Conservation (phyloP, 2,113 vertebrate genomes). For the Boleophthalmus pectinirostris region DNA sequence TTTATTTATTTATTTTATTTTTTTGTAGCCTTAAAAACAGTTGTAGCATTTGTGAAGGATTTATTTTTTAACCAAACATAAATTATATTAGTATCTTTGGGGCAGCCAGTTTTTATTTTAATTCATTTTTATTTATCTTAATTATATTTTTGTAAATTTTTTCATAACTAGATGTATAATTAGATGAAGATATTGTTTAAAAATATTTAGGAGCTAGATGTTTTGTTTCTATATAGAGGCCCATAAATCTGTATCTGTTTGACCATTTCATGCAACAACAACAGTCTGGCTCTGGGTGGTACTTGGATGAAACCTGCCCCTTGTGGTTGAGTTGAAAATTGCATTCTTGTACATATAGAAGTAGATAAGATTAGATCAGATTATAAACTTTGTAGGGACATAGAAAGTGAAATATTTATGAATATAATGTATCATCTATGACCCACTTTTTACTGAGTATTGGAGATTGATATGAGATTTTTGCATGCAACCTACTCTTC, state of each 20-base stretch:
- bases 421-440: conserved; percentile 34
- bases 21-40: not conserved
- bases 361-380: conserved; percentile 8
- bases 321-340: conserved; percentile 9
- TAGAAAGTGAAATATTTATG: conserved; percentile 38
- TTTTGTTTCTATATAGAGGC: not conserved
- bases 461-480: conserved; percentile 38
- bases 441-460: conserved; percentile 44
- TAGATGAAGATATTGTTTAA: too few relatives aligned
- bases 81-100: not conserved
- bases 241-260: too few relatives aligned
- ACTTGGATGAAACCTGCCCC: not conserved
- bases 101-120: not conserved
- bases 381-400: conserved; percentile 32
- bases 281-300: not conserved
- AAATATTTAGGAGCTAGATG: too few relatives aligned
- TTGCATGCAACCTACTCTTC: conserved; percentile 51
- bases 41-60: not conserved
- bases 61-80: not conserved
- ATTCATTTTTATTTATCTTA: too few relatives aligned
- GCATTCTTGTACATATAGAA: conserved; percentile 48
- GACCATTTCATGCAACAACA: too few relatives aligned
- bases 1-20: too few relatives aligned
- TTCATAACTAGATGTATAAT: too few relatives aligned
- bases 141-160: too few relatives aligned